Evolutionary conservation across 2,888 invertebrate species (phyloP).

Genomic region (Cheilosia soror): DNA sequence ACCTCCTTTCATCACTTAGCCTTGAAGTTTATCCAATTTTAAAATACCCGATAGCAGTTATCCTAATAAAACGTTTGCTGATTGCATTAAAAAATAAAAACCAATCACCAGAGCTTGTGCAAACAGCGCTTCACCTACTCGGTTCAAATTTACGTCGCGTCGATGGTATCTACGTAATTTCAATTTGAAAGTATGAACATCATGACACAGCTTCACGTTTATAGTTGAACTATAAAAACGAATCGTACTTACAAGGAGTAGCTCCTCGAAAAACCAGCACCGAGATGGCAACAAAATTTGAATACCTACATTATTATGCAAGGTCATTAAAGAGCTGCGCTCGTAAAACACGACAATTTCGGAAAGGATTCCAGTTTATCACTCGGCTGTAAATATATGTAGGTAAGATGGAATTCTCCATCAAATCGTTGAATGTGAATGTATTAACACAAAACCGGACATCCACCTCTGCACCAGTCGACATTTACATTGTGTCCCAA

Average conservation of each 20-base stretch:
- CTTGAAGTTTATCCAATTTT: not conserved
- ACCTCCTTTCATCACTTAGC: too few relatives aligned
- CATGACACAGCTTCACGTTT: not conserved
- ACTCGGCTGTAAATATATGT: slow-evolving; percentile 13
- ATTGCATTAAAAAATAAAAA: slow-evolving; percentile 5
- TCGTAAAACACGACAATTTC: slow-evolving; percentile 35
- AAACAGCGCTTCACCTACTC: not conserved
- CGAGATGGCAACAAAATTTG: slow-evolving; percentile 15
- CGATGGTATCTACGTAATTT: not conserved
- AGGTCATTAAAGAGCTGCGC: slow-evolving; percentile 3
- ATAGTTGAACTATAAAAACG: slow-evolving; percentile 1
- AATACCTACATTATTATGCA: slow-evolving; percentile 19
- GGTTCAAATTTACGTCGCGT: not conserved
- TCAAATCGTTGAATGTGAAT: slow-evolving; percentile 2
- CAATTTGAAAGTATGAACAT: slow-evolving; percentile 8
- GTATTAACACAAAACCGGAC: slow-evolving; percentile 7
- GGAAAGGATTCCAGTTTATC: slow-evolving; percentile 12
- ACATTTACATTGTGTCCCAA: not conserved
- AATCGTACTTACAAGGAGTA: not conserved
- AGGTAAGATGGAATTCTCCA: slow-evolving; percentile 1
- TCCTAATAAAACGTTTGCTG: not conserved
- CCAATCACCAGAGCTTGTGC: not conserved
- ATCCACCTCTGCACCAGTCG: not conserved
- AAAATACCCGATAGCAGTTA: not conserved
- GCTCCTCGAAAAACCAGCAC: too few relatives aligned